Evolutionary conservation across 2,888 invertebrate genomes (phyloP).

Genomic region (Parelbella ahira): DNA sequence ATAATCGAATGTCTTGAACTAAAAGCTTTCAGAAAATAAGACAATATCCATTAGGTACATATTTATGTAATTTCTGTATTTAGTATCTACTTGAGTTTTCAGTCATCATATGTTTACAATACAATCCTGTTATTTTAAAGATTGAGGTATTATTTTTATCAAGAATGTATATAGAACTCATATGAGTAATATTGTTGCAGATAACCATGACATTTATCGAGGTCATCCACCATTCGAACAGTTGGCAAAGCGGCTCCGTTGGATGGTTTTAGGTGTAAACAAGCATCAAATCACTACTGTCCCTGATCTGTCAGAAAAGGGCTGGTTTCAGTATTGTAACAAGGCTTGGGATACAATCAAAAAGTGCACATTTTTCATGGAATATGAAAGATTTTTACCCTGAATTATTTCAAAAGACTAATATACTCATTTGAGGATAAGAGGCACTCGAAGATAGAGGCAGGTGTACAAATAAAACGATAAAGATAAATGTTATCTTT

Average conservation of each 20-base stretch:
- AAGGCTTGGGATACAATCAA: constrained; percentile 92
- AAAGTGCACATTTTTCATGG: constrained; percentile 90
- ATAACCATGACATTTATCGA: constrained; percentile 71
- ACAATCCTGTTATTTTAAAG: too few species aligned
- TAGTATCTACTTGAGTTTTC: too few species aligned
- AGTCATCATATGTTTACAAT: too few species aligned
- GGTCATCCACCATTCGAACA: constrained; percentile 84
- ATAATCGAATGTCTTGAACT: too few species aligned
- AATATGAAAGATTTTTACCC: constrained; percentile 90
- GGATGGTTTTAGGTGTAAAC: constrained; percentile 85
- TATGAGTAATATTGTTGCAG: too few species aligned
- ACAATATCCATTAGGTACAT: too few species aligned
- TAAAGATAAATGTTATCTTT: constrained; percentile 24
- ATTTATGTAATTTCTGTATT: too few species aligned
- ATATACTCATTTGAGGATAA: not conserved
- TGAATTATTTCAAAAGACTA: constrained; percentile 34
- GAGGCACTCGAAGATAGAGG: constrained; percentile 30
- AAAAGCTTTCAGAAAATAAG: too few species aligned
- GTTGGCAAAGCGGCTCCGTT: constrained; percentile 83
- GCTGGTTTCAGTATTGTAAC: constrained; percentile 90
- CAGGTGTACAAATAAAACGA: constrained; percentile 41
- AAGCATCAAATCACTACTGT: constrained; percentile 86
- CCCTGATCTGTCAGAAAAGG: constrained; percentile 86
- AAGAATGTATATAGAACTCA: too few species aligned
- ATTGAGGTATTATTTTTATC: too few species aligned